Percentiles rank a stretch among this genome's conserved stretches.
phyloP scores from a whole-genome alignment of 2,113 vertebrate genomes.

The Percina caprodes region DNA sequence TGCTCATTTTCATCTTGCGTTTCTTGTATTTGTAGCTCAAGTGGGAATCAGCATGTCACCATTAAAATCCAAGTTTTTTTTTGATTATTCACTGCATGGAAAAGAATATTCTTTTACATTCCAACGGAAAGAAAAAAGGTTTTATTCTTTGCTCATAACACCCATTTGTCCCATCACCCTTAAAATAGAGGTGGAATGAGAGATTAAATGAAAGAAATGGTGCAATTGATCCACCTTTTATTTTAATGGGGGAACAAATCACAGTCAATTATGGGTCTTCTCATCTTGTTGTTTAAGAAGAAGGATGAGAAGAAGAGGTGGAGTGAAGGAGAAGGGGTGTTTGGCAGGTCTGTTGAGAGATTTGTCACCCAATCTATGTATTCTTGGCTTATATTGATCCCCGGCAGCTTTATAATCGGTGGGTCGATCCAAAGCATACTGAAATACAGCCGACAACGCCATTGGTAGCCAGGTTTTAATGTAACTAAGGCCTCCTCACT shows the following conservation, averaged over 20 bases:
- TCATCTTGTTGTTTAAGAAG: constrained; percentile 70
- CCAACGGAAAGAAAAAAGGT: background rate
- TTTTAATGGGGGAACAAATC: constrained; percentile 74
- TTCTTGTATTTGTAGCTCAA: constrained; percentile 36
- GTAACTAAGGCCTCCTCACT: constrained; percentile 29
- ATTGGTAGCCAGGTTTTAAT: constrained; percentile 65
- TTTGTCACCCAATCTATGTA: constrained; percentile 77
- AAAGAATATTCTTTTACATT: constrained; percentile 31
- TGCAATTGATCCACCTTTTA: constrained; percentile 75
- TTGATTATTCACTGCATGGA: constrained; percentile 20
- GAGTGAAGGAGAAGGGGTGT: constrained; percentile 48
- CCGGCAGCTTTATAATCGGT: constrained; percentile 71
- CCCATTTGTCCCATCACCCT: constrained; percentile 44
- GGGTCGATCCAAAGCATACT: constrained; percentile 63
- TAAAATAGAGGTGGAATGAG: constrained; percentile 53
- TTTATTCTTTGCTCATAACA: constrained; percentile 26
- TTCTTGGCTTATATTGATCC: constrained; percentile 78
- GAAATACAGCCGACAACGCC: constrained; percentile 59
- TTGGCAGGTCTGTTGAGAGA: constrained; percentile 63
- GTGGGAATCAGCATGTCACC: constrained; percentile 11
- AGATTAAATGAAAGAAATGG: constrained; percentile 71
- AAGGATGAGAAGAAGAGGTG: constrained; percentile 37
- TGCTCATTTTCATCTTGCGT: constrained; percentile 22
- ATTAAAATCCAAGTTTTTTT: constrained; percentile 39
- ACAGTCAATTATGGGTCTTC: constrained; percentile 65